phyloP scores from a whole-genome alignment of 1,140 invertebrate genomes.

The Neodiprion fabricii region DNA sequence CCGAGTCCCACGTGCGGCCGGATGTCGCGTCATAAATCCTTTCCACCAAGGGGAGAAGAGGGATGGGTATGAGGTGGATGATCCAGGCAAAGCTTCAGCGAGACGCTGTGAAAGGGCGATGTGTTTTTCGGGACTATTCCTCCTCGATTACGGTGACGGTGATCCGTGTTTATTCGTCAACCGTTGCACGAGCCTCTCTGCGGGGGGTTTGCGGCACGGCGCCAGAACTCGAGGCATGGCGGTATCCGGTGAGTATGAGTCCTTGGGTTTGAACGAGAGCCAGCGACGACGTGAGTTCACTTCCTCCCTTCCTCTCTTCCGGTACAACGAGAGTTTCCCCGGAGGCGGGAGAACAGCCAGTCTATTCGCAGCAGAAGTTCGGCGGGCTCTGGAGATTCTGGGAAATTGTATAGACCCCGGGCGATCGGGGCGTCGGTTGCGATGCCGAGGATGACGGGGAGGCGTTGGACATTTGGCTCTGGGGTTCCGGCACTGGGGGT shows the following conservation, averaged over 20 bases:
- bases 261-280: too few relatives aligned
- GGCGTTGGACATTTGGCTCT: constrained; percentile 29
- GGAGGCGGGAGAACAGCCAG: too few relatives aligned
- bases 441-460: constrained; percentile 30
- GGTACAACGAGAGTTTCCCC: too few relatives aligned
- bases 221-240: not conserved
- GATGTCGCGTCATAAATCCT: not conserved
- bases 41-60: not conserved
- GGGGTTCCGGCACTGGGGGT: constrained; percentile 40
- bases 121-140: too few relatives aligned
- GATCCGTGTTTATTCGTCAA: too few relatives aligned
- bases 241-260: not conserved
- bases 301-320: too few relatives aligned
- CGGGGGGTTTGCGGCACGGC: not conserved
- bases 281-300: too few relatives aligned
- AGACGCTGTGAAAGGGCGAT: too few relatives aligned
- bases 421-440: constrained; percentile 25
- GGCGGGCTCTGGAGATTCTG: constrained; percentile 33
- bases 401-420: constrained; percentile 55
- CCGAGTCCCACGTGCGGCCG: not conserved
- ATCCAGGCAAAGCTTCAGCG: too few relatives aligned
- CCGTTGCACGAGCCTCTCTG: not conserved
- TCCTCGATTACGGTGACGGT: too few relatives aligned
- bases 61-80: too few relatives aligned
- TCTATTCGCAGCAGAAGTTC: not conserved